Evolutionary conservation across 2,888 invertebrate species (phyloP), one percentile per base, ranked within the genome.

Genomic region (Sussaba pulchella): DNA sequence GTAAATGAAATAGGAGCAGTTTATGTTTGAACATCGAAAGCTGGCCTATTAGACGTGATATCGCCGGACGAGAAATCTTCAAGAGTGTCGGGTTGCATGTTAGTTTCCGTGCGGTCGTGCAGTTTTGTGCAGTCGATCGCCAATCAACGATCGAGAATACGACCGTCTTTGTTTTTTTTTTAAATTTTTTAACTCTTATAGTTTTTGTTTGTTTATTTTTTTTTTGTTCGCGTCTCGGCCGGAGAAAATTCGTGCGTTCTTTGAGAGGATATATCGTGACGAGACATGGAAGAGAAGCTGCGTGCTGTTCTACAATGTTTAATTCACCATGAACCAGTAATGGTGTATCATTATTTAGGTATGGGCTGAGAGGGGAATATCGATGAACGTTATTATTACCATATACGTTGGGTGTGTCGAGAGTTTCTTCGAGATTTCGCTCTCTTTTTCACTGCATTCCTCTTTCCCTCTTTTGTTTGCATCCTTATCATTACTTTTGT

Each of bases 111-210:
- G 31, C 31, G 19, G 36, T 31, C 61, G 47, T 61, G 61, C 45
- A 47, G 71, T 1, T 61, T n/a, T n/a, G n/a, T n/a, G n/a, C n/a
- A n/a, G n/a, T n/a, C n/a, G 50, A 71, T 14, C 59, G 12, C 31
- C 6, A 39, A 47, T 47, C 36, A 61, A 50, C 61, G 39, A 61
- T 26, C 14, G 45, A 57, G 39, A 59, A 31, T 39, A 41, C 19
- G n/a, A 47, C 12, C 31, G 14, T 9, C n/a, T n/a, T n/a, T n/a
- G n/a, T n/a, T n/a, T n/a, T n/a, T n/a, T n/a, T n/a, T n/a, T n/a
- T n/a, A n/a, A n/a, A n/a, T n/a, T n/a, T n/a, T n/a, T n/a, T n/a
- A n/a, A 31, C 31, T 6, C 31, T 31, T 5, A 31, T 31, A 31
- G 6, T 31, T 5, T 31, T 2, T 31, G 6, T 31, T 5, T 31